Conservation (phyloP, 2,113 vertebrate genomes). For the Acanthisitta chloris region DNA sequence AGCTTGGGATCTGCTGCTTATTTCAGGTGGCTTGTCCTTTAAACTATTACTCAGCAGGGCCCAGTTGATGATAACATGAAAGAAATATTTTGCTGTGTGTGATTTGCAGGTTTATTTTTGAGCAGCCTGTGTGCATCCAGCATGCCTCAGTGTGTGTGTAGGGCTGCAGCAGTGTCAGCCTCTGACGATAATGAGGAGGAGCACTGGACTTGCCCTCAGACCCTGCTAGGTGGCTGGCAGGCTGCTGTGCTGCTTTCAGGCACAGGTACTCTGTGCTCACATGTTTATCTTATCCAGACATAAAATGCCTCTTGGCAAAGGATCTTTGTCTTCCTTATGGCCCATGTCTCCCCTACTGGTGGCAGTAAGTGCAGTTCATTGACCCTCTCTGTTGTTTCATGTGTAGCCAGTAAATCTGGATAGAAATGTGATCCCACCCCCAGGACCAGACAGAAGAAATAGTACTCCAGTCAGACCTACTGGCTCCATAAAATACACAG, state of each 20-base stretch:
- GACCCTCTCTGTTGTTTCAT: neutral
- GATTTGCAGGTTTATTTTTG: neutral
- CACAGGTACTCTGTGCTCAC: neutral
- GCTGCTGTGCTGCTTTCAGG: neutral
- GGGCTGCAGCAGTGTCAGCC: neutral
- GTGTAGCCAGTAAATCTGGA: neutral
- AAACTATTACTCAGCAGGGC: neutral
- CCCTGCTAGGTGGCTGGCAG: rapidly evolving
- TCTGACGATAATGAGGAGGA: no score
- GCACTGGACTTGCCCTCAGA: neutral
- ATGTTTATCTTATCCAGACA: neutral
- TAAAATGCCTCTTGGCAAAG: neutral
- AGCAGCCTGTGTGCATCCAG: neutral
- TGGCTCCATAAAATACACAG: neutral
- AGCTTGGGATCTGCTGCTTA: neutral
- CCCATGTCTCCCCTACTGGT: neutral
- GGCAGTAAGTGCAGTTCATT: neutral
- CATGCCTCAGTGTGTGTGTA: rapidly evolving
- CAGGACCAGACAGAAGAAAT: neutral
- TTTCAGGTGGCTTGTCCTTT: neutral
- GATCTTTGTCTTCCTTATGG: neutral
- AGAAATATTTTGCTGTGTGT: neutral
- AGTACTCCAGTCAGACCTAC: neutral
- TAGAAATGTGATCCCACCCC: neutral
- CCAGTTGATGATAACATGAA: neutral